Evolutionary conservation across 2,113 vertebrate genomes (phyloP).

Genomic region (Excalfactoria chinensis): DNA sequence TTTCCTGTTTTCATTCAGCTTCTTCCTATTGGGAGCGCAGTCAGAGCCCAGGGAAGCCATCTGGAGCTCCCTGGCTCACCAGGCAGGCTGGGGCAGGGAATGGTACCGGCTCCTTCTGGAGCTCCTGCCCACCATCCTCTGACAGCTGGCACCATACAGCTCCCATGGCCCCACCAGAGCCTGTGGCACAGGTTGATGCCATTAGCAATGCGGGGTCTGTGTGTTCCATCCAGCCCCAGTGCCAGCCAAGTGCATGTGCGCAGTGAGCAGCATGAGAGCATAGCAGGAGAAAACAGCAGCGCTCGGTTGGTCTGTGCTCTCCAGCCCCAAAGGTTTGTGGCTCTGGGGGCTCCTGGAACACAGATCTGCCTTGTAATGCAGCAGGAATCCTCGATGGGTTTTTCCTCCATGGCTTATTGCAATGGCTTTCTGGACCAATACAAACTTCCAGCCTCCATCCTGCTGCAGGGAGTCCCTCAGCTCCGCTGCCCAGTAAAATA

Average conservation of each 20-base stretch:
- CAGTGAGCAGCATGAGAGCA: not conserved
- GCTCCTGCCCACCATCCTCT: not conserved
- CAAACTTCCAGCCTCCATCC: not conserved
- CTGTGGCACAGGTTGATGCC: not conserved
- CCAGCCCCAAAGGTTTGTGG: too few species aligned
- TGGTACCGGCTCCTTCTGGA: not conserved
- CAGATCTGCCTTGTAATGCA: rapidly evolving
- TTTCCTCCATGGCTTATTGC: not conserved
- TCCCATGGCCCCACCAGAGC: not conserved
- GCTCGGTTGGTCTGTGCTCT: rapidly evolving
- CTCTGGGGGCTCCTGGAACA: not conserved
- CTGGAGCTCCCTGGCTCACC: not conserved
- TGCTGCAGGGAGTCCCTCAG: not conserved
- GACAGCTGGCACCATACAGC: rapidly evolving
- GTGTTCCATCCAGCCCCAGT: rapidly evolving
- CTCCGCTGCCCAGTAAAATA: not conserved
- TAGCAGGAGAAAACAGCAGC: rapidly evolving
- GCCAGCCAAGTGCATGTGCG: not conserved
- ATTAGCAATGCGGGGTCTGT: not conserved
- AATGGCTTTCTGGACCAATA: not conserved
- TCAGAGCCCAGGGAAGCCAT: not conserved
- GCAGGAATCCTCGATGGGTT: not conserved
- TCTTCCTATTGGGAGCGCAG: not conserved
- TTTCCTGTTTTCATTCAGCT: not conserved
- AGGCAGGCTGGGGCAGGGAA: not conserved